These are phyloP conservation scores for Lomographa bimaculata DNA, from an alignment of 2,888 invertebrate genomes.

Conservation along the genomic window DNA sequence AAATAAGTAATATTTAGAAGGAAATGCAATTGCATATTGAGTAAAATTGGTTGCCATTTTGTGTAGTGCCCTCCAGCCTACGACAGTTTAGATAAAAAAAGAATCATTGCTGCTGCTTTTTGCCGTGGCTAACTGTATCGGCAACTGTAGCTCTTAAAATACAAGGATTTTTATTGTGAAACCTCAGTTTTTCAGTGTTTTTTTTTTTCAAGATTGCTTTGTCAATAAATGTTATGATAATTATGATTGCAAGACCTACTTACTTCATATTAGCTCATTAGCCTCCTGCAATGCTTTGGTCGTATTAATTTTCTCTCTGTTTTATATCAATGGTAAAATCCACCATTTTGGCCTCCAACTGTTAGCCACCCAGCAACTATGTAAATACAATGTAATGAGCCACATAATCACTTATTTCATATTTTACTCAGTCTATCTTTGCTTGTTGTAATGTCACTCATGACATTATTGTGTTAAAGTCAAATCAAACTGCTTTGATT, in stretches of 20 bases:
- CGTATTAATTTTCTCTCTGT: no score
- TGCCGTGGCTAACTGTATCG: slow-evolving; percentile 53
- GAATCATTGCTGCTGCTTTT: slow-evolving; percentile 60
- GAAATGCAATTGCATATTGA: slow-evolving; percentile 78
- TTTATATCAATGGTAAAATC: no score
- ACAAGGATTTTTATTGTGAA: slow-evolving; percentile 27
- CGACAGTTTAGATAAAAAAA: slow-evolving; percentile 78
- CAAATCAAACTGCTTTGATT: no score
- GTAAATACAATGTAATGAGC: slow-evolving; percentile 6
- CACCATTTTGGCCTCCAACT: slow-evolving; percentile 2
- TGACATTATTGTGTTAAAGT: no score
- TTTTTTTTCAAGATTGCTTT: slow-evolving; percentile 23
- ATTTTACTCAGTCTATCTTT: not conserved
- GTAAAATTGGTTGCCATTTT: slow-evolving; percentile 79
- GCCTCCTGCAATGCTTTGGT: slow-evolving; percentile 23
- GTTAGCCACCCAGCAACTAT: not conserved
- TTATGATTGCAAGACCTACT: slow-evolving; percentile 46
- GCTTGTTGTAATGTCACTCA: no score
- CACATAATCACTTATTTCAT: not conserved
- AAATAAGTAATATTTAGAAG: slow-evolving; percentile 52
- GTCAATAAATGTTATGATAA: slow-evolving; percentile 20
- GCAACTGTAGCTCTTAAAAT: slow-evolving; percentile 36
- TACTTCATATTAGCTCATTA: slow-evolving; percentile 31
- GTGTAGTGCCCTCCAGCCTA: slow-evolving; percentile 76
- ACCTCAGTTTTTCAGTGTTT: not conserved